Evolutionary conservation across 2,113 vertebrate genomes (phyloP).

Genomic region (Casuarius casuarius): DNA sequence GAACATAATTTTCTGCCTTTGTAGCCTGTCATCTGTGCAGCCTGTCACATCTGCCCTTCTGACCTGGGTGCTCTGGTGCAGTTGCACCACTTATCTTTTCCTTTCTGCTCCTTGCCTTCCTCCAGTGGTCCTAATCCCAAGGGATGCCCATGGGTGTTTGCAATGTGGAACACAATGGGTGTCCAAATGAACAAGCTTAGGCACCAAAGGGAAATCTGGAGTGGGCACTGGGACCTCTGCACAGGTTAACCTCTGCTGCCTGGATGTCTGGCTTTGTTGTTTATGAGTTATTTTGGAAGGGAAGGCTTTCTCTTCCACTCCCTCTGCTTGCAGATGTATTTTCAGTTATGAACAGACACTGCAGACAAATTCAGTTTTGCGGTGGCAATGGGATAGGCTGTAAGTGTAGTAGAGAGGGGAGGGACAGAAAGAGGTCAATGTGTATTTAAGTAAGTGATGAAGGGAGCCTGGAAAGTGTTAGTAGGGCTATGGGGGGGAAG

Average conservation of each 20-base stretch:
- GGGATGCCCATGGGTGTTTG: neutral
- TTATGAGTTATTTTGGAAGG: neutral
- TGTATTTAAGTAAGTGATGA: neutral
- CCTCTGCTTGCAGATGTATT: neutral
- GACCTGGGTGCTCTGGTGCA: neutral
- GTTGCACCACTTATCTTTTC: neutral
- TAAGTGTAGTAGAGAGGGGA: neutral
- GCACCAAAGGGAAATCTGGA: neutral
- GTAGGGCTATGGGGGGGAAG: neutral
- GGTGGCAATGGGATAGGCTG: too few relatives aligned
- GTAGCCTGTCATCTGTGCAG: neutral
- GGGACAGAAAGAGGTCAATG: neutral
- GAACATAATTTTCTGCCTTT: neutral
- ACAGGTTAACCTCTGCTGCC: neutral
- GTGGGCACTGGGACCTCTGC: neutral
- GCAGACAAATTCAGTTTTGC: neutral
- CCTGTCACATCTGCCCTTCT: neutral
- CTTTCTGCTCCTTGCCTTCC: neutral
- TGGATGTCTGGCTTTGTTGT: neutral
- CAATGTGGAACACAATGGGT: neutral
- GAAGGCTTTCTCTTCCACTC: neutral
- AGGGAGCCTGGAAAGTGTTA: neutral
- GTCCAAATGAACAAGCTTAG: neutral
- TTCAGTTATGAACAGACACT: neutral
- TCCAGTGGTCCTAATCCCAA: neutral